Evolutionary conservation across 1,140 invertebrate genomes (phyloP).

Genomic region (Heliothis subflexa): DNA sequence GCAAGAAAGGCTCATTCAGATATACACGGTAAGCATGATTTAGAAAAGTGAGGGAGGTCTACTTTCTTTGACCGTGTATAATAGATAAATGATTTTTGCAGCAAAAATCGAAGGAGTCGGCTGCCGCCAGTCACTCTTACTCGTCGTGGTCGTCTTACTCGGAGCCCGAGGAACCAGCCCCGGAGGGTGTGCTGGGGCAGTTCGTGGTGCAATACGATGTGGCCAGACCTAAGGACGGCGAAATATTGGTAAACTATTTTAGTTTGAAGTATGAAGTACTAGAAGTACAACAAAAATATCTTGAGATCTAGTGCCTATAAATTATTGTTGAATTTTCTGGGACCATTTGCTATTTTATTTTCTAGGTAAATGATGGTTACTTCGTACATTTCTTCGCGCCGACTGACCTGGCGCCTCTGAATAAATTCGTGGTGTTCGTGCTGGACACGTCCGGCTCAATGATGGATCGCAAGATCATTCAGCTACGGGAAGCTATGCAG

Average conservation of each 20-base stretch:
- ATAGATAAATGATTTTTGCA: constrained; percentile 40
- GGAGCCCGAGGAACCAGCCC: constrained; percentile 59
- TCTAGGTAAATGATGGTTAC: constrained; percentile 90
- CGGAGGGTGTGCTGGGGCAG: constrained; percentile 87
- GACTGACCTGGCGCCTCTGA: constrained; percentile 86
- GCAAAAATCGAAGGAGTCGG: constrained; percentile 67
- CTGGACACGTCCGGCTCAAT: constrained; percentile 91
- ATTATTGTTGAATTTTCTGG: too few species aligned
- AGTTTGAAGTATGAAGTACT: background rate
- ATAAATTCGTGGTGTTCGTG: constrained; percentile 91
- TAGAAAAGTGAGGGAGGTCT: background rate
- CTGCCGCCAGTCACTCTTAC: constrained; percentile 40
- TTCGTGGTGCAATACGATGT: constrained; percentile 90
- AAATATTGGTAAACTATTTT: constrained; percentile 85
- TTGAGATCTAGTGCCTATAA: too few species aligned
- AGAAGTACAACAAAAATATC: too few species aligned
- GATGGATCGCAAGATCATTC: constrained; percentile 88
- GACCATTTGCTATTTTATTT: background rate
- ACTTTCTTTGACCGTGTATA: too few species aligned
- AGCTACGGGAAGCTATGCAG: constrained; percentile 90
- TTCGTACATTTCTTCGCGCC: constrained; percentile 93
- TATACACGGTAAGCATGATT: constrained; percentile 65
- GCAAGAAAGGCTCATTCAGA: constrained; percentile 76
- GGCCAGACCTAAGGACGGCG: constrained; percentile 85
- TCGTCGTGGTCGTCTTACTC: constrained; percentile 34